phyloP scores from a whole-genome alignment of 2,888 invertebrate species.

The Orchesellides sinensis region DNA sequence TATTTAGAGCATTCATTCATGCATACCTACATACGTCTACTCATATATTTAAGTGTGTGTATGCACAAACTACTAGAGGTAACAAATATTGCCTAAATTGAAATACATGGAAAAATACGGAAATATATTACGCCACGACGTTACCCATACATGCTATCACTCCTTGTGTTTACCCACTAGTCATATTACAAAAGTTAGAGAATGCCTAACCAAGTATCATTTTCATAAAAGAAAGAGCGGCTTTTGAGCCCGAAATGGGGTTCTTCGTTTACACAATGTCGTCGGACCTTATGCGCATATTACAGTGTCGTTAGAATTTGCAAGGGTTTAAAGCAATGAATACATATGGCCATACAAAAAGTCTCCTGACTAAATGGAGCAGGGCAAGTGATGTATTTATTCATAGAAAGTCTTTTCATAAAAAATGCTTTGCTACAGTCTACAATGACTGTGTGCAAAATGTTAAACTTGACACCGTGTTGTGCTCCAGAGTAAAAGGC shows the following conservation, averaged over 20 bases:
- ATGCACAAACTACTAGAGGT: background rate
- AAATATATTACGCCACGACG: too few species aligned
- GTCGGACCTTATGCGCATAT: conserved; percentile 34
- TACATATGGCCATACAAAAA: too few species aligned
- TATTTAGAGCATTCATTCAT: conserved; percentile 44
- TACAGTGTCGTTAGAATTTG: background rate
- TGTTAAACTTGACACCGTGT: conserved; percentile 60
- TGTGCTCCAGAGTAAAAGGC: conserved; percentile 34
- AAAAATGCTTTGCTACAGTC: too few species aligned
- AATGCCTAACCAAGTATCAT: background rate
- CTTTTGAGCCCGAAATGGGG: background rate
- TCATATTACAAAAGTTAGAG: conserved; percentile 1
- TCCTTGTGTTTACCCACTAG: background rate
- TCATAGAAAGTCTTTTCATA: too few species aligned
- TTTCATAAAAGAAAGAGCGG: background rate
- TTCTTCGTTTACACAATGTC: conserved; percentile 8
- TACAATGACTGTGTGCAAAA: conserved; percentile 5
- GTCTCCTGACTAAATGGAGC: too few species aligned
- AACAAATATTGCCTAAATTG: conserved; percentile 15
- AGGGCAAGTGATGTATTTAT: too few species aligned
- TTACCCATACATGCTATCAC: too few species aligned
- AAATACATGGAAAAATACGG: conserved; percentile 17
- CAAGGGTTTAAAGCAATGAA: too few species aligned
- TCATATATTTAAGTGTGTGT: conserved; percentile 1
- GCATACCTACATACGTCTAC: conserved; percentile 15